These are phyloP conservation scores for Mastomys natalensis DNA, from an alignment of 2,113 vertebrate species.

Conservation along the genomic window DNA sequence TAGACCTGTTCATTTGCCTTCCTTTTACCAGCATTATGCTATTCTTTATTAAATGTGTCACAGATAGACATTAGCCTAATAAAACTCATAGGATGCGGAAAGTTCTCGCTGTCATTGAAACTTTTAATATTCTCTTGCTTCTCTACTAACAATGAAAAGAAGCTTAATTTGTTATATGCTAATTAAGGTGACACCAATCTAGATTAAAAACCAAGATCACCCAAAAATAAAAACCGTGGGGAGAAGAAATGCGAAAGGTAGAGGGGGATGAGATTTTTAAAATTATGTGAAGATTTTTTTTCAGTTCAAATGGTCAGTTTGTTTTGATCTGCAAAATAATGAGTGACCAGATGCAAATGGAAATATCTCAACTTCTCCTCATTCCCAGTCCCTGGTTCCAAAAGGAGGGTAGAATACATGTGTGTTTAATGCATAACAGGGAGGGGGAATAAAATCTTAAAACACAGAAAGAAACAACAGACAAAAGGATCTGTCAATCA, in stretches of 20 bases:
- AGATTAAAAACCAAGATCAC: constrained; percentile 67
- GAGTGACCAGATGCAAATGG: not conserved
- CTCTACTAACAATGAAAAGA: constrained; percentile 71
- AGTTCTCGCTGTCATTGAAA: constrained; percentile 55
- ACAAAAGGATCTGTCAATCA: not conserved
- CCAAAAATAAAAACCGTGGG: not conserved
- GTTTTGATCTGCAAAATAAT: constrained; percentile 47
- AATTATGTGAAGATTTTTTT: constrained; percentile 16
- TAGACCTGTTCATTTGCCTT: constrained; percentile 66
- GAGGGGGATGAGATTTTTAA: not conserved
- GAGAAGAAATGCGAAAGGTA: not conserved
- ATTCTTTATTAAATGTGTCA: constrained; percentile 70
- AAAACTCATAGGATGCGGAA: constrained; percentile 63
- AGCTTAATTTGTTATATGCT: constrained; percentile 79
- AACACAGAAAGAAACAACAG: constrained; percentile 35
- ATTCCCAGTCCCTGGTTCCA: not conserved
- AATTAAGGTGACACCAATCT: constrained; percentile 67
- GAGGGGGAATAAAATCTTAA: not conserved
- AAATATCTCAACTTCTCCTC: not conserved
- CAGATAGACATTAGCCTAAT: constrained; percentile 39
- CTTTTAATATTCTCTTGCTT: constrained; percentile 66
- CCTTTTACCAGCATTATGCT: not conserved
- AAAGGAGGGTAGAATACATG: not conserved
- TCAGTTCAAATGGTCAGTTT: constrained; percentile 32
- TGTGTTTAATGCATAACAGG: not conserved